A percentile compares a stretch with the other conserved stretches of the same genome.
Conservation (phyloP, 2,888 invertebrate species). For the Andrena camellia region DNA sequence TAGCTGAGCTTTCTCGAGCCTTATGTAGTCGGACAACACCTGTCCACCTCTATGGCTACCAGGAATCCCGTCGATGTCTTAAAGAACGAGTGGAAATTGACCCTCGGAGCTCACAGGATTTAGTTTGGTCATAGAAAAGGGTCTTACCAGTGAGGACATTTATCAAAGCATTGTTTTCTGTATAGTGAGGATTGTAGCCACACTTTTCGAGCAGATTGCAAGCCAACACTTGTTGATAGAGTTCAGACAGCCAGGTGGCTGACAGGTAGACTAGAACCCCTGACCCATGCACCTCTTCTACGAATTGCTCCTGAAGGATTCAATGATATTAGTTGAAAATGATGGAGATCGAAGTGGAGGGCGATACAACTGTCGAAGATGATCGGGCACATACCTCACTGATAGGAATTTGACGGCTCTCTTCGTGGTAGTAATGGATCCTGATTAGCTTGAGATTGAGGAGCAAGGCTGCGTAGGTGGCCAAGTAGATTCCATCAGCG, state of each 20-base stretch:
- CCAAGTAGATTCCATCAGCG: constrained; percentile 97
- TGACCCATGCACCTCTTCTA: constrained; percentile 96
- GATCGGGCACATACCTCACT: constrained; percentile 85
- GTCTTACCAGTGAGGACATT: constrained; percentile 90
- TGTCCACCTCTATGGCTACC: constrained; percentile 89
- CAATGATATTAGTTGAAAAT: background rate
- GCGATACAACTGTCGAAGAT: background rate
- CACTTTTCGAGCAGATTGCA: constrained; percentile 90
- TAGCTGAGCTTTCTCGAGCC: constrained; percentile 91
- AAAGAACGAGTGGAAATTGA: background rate
- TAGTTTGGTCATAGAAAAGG: background rate
- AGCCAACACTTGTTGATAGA: constrained; percentile 94
- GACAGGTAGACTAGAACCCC: constrained; percentile 97
- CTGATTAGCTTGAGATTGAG: constrained; percentile 93
- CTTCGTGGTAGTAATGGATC: constrained; percentile 90
- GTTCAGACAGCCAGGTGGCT: constrained; percentile 96
- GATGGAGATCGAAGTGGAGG: background rate
- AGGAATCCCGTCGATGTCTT: constrained; percentile 94
- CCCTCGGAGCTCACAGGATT: too few species aligned
- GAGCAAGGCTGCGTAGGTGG: constrained; percentile 94
- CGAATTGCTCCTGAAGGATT: constrained; percentile 91
- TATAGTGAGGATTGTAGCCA: constrained; percentile 87
- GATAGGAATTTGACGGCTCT: constrained; percentile 84
- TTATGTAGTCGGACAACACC: constrained; percentile 94
- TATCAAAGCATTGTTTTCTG: constrained; percentile 89